Percentiles rank a stretch among this genome's conserved stretches.
These are phyloP conservation scores for Hydrolagus affinis DNA, from an alignment of 2,113 vertebrate genomes.

Conservation along the genomic window DNA sequence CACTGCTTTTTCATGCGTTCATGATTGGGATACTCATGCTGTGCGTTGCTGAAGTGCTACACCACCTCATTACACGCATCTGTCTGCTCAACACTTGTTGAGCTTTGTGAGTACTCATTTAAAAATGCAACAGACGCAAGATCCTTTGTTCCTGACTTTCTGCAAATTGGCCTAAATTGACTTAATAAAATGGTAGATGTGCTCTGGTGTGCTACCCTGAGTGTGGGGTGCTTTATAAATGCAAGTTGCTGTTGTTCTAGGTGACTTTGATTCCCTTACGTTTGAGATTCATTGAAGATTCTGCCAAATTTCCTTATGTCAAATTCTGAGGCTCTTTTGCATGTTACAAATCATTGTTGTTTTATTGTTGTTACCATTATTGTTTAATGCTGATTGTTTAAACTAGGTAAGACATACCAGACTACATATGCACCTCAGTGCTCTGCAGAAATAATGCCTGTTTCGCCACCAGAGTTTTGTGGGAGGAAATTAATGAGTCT, in stretches of 20 bases:
- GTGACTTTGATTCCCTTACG: background rate
- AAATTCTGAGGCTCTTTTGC: background rate
- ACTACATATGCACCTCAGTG: no score
- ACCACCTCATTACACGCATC: background rate
- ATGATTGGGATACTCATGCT: background rate
- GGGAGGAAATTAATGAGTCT: no score
- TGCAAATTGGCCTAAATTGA: background rate
- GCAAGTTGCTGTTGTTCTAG: no score
- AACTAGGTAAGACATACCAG: no score
- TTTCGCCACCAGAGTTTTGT: no score
- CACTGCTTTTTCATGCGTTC: slow-evolving; percentile 41
- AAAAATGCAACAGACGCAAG: background rate
- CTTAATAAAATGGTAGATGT: no score
- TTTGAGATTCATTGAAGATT: background rate
- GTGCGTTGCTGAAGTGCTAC: background rate
- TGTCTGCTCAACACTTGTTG: background rate
- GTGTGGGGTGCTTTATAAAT: no score
- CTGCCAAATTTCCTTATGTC: background rate
- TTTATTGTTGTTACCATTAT: background rate
- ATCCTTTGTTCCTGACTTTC: background rate
- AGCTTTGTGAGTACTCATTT: background rate
- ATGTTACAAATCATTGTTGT: background rate
- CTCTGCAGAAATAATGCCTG: no score
- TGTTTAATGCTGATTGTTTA: background rate
- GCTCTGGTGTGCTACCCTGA: background rate